Base-by-base conservation (phyloP, 2,797 vertebrate species). In the Danio tinwini region DNA sequence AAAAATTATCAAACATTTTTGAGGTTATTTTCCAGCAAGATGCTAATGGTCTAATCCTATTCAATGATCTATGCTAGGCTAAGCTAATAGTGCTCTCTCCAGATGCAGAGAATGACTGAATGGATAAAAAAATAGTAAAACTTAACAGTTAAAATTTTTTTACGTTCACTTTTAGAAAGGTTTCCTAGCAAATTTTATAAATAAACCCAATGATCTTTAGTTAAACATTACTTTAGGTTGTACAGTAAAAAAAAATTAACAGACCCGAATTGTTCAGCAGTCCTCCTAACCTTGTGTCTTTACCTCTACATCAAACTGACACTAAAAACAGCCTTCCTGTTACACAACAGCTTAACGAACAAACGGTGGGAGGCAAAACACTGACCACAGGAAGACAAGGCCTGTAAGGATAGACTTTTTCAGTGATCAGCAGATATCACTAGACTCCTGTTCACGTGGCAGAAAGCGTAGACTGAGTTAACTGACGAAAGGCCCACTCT, bases 271-370 rank as follows among this genome's bases (percentile, higher is more conserved):
- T 62, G n/a, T 78, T 69, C 47, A 70, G 45, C 13, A 56, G 17
- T n/a, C 7, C 45, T 16, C 7, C 45, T 21, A 69, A 52, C 44
- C 55, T 78, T 12, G 44, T 78, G 37, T 44, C 13, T 9, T 70
- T 61, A 45, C 67, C 65, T 62, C 37, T 13, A 53, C 37, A 62
- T 78, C 39, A 71, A 13, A 17, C 50, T 64, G 12, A 4, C 5
- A n/a, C 59, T 63, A 49, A 50, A 65, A 64, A 58, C 71, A 74
- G 70, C 44, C 53, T 70, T 53, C 19, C 39, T 75, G 73, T 81
- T 53, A 13, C 64, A 70, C 55, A 75, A 75, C 62, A 59, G 13
- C 61, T 40, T 44, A 78, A 71, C 17, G 47, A 78, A 53, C 47
- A 29, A 52, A 37, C 1, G 16, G 63, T 78, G 76, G 21, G 64